phyloP scores from a whole-genome alignment of 2,113 vertebrate species.

The Lepus americanus region DNA sequence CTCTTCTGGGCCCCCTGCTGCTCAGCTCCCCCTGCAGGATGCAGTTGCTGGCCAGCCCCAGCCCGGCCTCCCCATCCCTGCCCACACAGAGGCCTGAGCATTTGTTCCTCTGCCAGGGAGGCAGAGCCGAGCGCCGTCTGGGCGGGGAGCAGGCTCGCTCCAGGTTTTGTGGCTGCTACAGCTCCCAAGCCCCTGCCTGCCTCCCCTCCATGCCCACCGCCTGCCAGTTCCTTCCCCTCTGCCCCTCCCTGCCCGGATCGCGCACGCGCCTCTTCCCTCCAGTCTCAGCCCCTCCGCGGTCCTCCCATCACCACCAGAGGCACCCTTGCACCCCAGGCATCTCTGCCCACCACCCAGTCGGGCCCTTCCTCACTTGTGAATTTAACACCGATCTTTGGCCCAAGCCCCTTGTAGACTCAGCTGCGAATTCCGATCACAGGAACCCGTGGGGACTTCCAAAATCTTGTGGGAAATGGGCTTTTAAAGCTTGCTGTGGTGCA shows the following conservation, averaged over 20 bases:
- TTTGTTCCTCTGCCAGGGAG: background rate
- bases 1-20: background rate
- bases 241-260: background rate
- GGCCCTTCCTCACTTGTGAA: background rate
- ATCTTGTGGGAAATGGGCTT: too few relatives aligned
- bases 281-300: background rate
- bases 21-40: background rate
- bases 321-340: accelerated
- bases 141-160: background rate
- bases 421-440: background rate
- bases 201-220: background rate
- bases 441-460: too few relatives aligned
- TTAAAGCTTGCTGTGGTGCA: too few relatives aligned
- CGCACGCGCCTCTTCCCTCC: too few relatives aligned
- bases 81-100: background rate
- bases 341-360: background rate
- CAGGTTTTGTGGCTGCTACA: background rate
- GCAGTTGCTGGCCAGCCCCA: background rate
- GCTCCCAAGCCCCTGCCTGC: too few relatives aligned
- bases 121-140: background rate
- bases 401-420: background rate
- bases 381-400: background rate
- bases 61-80: background rate
- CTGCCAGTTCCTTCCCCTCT: background rate
- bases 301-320: background rate